Base-by-base conservation (phyloP, 2,888 invertebrate genomes). In the Vanessa cardui region DNA sequence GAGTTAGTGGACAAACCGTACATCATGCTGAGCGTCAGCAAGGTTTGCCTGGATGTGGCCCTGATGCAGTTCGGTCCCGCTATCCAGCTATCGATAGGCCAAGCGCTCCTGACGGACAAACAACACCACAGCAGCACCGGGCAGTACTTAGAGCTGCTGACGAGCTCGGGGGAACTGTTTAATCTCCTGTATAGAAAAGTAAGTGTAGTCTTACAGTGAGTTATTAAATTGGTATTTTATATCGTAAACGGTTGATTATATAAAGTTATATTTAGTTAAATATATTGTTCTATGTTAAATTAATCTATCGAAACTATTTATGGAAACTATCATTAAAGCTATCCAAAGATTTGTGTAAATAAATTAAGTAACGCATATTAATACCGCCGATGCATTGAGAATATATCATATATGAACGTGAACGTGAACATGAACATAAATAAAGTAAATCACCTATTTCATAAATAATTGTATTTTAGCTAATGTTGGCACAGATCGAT, bases 11-110 rank as follows among this genome's bases (percentile, higher is more conserved):
- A 96, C 76, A 94, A 94, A 49, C 96, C 96, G 0, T 97, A 97
- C 83, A 88, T 97, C 50, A 95, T 96, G 94, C 85, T 97, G 71
- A 94, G 95, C 73, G 82, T 97, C 44, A 95, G 94, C 66, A 94
- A 95, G 70, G 83, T 96, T 15, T 95, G 95, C 77, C 90, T 96
- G 70, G 97, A 97, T 82, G 93, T 95, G 62, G 96, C 97, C 0
- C 87, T 96, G 39, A 96, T 97, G 95, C 95, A 95, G 73, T 96
- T 94, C 81, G 97, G 97, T 0, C 95, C 96, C 0, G 96, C 96
- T 0, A 88, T 96, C 49, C 97, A 97, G 85, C 93, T 96, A 69
- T 81, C 88, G 0, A 69, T 89, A 16, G 78, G 79, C 2, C 81
- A 74, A 15, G 83, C 83, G 8, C 67, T 85, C 67, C 83, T 97